Conservation (phyloP, 2,888 invertebrate species). For the Acanthosepion lycidas region DNA sequence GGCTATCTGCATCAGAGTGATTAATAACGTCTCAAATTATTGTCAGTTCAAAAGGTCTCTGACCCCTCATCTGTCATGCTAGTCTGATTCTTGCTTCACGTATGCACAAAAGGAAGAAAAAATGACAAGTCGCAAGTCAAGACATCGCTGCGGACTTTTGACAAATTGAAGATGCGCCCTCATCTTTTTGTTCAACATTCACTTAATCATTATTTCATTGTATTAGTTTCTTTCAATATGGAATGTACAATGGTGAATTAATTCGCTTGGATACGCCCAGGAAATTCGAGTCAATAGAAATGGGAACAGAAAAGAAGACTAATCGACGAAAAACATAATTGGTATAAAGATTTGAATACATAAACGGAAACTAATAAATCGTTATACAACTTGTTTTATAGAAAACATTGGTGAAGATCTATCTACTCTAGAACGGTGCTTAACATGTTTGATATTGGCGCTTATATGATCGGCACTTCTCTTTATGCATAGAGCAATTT, state of each 20-base stretch:
- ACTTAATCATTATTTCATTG: constrained; percentile 21
- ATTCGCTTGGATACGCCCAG: not conserved
- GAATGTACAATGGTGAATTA: not conserved
- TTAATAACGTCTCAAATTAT: not conserved
- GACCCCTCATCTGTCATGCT: not conserved
- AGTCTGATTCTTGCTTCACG: not conserved
- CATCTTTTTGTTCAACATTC: not conserved
- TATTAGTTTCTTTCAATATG: not conserved
- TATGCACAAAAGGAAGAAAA: not conserved
- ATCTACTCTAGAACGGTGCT: too few species aligned
- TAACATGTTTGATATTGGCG: too few species aligned
- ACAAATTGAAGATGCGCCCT: not conserved
- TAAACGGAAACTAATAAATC: too few species aligned
- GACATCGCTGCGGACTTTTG: not conserved
- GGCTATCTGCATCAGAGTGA: not conserved
- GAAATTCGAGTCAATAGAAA: not conserved
- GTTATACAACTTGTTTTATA: too few species aligned
- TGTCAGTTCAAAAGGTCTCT: not conserved
- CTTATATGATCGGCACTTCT: too few species aligned
- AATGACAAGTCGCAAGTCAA: not conserved
- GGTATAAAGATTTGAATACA: too few species aligned
- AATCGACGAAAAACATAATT: too few species aligned
- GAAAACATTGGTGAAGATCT: too few species aligned
- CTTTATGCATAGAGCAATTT: too few species aligned
- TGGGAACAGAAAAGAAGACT: not conserved